These are phyloP conservation scores for Eunapius fragilis DNA, from an alignment of 37 sponge, comb jelly and placozoan genomes.

Conservation along the genomic window DNA sequence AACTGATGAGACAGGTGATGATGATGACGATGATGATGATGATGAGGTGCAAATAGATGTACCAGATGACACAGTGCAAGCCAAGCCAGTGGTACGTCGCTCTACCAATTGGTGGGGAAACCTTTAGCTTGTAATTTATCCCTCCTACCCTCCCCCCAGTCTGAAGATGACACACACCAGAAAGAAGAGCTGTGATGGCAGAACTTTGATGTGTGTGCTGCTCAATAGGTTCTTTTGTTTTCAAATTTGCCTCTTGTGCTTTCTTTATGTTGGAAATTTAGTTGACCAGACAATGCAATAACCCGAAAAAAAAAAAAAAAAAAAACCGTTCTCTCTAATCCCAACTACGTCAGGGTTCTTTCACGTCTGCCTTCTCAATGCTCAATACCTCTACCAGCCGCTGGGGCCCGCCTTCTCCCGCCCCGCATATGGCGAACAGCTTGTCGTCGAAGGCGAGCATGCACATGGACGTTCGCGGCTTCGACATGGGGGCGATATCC, in stretches of 20 bases:
- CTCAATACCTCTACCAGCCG: conserved; percentile 48
- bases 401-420: conserved; percentile 71
- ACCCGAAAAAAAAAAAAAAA: not conserved
- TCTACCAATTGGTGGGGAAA: not conserved
- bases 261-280: not conserved
- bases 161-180: conserved; percentile 2
- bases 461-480: conserved; percentile 41
- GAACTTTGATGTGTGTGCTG: not conserved
- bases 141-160: not conserved
- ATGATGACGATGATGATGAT: not conserved
- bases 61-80: not conserved
- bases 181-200: conserved; percentile 14
- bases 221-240: not conserved
- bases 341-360: not conserved
- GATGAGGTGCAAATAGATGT: not conserved
- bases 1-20: not conserved
- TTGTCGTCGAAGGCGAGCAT: conserved; percentile 51
- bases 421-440: conserved; percentile 59
- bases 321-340: not conserved
- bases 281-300: not conserved
- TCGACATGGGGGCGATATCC: conserved; percentile 39
- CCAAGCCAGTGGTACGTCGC: not conserved
- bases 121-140: not conserved
- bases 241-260: not conserved
- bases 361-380: not conserved